A percentile compares a stretch with the other conserved stretches of the same genome.
phyloP scores from a whole-genome alignment of 1,140 invertebrate genomes.

The Brachionus paranguensis region DNA sequence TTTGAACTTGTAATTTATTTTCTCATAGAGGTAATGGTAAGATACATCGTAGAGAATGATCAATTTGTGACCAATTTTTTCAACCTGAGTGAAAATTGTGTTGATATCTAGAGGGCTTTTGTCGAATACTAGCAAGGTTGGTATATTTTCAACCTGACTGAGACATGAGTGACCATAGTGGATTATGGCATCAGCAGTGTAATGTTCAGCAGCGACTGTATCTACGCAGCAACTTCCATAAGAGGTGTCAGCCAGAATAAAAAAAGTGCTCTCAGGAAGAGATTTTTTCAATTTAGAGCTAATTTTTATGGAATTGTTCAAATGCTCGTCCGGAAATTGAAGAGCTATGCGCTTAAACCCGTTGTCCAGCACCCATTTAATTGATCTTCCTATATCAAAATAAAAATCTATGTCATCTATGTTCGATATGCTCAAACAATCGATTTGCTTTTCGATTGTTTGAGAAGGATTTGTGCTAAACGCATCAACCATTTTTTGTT shows the following conservation, averaged over 20 bases:
- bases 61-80: slow-evolving; percentile 12
- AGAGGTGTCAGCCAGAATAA: slow-evolving; percentile 82
- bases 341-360: slow-evolving; percentile 64
- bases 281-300: slow-evolving; percentile 62
- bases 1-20: not conserved
- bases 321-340: slow-evolving; percentile 79
- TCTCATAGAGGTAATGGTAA: not conserved
- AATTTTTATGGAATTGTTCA: slow-evolving; percentile 66
- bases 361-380: not conserved
- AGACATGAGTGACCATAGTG: slow-evolving; percentile 86
- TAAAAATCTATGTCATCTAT: slow-evolving; percentile 14
- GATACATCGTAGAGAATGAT: slow-evolving; percentile 21
- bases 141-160: slow-evolving; percentile 63
- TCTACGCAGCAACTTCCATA: slow-evolving; percentile 89
- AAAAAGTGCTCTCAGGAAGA: slow-evolving; percentile 59
- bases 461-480: not conserved
- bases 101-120: slow-evolving; percentile 45
- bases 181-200: slow-evolving; percentile 72
- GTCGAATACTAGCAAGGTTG: slow-evolving; percentile 60
- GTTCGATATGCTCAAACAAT: not conserved
- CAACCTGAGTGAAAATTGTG: slow-evolving; percentile 40
- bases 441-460: slow-evolving; percentile 20
- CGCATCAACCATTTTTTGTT: slow-evolving; percentile 5
- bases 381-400: slow-evolving; percentile 25
- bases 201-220: slow-evolving; percentile 78